Evolutionary conservation across 1,140 invertebrate genomes (phyloP).

Genomic region (Antheraea mylitta): DNA sequence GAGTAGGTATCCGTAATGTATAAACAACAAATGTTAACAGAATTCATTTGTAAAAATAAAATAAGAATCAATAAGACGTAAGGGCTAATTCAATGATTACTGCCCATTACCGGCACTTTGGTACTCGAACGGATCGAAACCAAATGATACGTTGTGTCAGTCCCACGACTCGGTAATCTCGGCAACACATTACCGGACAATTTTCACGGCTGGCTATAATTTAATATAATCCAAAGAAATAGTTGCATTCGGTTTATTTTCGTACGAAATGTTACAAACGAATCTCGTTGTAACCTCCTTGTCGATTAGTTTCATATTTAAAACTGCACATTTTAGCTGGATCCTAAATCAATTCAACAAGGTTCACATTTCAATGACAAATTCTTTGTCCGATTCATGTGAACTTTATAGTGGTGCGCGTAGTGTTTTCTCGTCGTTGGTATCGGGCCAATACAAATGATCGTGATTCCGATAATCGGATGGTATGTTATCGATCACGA

Average conservation of each 20-base stretch:
- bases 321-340: conserved; percentile 2
- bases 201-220: conserved; percentile 77
- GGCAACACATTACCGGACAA: conserved; percentile 73
- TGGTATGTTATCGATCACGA: conserved; percentile 73
- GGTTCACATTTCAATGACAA: conserved; percentile 32
- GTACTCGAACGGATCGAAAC: conserved; percentile 44
- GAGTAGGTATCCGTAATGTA: background rate
- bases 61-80: conserved; percentile 61
- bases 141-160: conserved; percentile 67
- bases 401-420: conserved; percentile 30
- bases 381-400: background rate
- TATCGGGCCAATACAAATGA: conserved; percentile 48
- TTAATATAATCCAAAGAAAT: conserved; percentile 79
- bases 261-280: conserved; percentile 31
- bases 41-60: conserved; percentile 45
- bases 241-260: conserved; percentile 56
- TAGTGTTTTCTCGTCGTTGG: conserved; percentile 18
- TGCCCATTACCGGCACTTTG: conserved; percentile 61
- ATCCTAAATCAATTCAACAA: conserved; percentile 29
- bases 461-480: conserved; percentile 72
- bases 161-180: conserved; percentile 66
- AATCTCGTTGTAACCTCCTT: conserved; percentile 26
- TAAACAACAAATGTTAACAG: conserved; percentile 23
- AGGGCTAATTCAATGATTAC: conserved; percentile 69
- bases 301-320: conserved; percentile 20